phyloP scores from a whole-genome alignment of 1,140 invertebrate species.

The Papilio helenus region DNA sequence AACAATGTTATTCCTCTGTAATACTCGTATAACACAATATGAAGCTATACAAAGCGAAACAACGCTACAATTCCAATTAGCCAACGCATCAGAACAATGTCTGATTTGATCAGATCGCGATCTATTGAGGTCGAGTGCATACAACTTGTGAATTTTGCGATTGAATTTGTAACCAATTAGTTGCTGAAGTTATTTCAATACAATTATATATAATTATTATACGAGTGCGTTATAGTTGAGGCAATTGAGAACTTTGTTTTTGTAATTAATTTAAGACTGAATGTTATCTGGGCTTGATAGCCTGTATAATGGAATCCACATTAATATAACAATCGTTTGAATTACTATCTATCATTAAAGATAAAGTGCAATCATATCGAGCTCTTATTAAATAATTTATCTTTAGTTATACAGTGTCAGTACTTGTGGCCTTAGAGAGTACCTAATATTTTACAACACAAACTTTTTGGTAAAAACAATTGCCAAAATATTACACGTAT shows the following conservation, averaged over 20 bases:
- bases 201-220: not conserved
- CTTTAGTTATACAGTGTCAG: too few species aligned
- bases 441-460: too few species aligned
- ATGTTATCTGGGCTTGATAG: not conserved
- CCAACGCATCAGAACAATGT: not conserved
- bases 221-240: not conserved
- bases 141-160: not conserved
- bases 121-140: conserved; percentile 22
- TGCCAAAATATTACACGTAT: too few species aligned
- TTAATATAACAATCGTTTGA: not conserved
- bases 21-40: not conserved
- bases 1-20: too few species aligned
- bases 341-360: not conserved
- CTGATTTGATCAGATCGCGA: not conserved
- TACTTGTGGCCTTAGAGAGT: too few species aligned
- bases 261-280: not conserved
- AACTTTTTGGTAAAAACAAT: too few species aligned
- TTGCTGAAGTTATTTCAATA: not conserved
- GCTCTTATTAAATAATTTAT: not conserved
- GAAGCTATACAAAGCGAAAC: not conserved
- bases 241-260: not conserved
- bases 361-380: not conserved
- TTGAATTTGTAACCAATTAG: not conserved
- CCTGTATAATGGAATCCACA: not conserved
- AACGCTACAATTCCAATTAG: conserved; percentile 11